Conservation (phyloP, 2,113 vertebrate species). For the Xiphophorus couchianus region DNA sequence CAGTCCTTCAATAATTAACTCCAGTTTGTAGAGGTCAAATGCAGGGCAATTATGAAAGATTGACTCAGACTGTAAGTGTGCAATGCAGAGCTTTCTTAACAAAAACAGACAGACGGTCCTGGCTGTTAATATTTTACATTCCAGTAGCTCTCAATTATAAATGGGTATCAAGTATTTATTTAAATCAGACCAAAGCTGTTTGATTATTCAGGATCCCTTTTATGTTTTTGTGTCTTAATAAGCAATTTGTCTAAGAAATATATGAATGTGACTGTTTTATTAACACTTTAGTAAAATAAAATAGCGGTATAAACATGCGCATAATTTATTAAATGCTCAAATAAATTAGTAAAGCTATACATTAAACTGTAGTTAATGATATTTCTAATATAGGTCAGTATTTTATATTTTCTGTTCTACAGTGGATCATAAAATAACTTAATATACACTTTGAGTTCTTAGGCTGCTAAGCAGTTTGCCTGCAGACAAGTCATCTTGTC, state of each 20-base stretch:
- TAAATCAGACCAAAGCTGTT: neutral
- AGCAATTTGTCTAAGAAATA: neutral
- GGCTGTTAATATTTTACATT: neutral
- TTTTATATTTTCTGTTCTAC: neutral
- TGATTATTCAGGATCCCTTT: neutral
- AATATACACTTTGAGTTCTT: neutral
- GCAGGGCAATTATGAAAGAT: constrained; percentile 25
- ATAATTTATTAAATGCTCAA: too few relatives aligned
- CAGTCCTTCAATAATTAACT: constrained; percentile 42
- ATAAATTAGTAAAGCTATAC: too few relatives aligned
- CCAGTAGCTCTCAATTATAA: neutral
- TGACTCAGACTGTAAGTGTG: constrained; percentile 1
- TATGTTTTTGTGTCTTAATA: neutral
- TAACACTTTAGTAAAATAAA: too few relatives aligned
- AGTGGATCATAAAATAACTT: neutral
- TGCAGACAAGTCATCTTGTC: neutral
- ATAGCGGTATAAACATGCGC: too few relatives aligned
- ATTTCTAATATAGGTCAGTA: too few relatives aligned
- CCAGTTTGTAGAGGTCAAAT: constrained; percentile 14
- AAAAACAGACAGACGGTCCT: neutral
- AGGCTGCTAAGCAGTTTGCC: neutral
- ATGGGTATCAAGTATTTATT: neutral
- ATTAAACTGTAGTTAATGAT: too few relatives aligned
- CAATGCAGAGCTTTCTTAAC: neutral
- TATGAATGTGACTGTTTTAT: too few relatives aligned